phyloP scores from a whole-genome alignment of 2,797 vertebrate species.

The Coregonus sp. region DNA sequence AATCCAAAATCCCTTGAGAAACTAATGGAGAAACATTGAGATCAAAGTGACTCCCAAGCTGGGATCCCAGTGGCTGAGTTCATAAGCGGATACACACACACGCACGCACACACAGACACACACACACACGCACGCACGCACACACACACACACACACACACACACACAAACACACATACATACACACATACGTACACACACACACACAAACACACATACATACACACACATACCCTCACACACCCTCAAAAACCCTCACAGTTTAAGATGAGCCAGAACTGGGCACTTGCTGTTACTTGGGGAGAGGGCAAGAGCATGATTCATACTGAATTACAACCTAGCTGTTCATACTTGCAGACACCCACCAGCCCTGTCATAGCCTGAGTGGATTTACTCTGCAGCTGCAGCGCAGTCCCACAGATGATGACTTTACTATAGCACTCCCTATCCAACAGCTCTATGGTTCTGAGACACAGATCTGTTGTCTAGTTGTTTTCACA shows the following conservation, averaged over 20 bases:
- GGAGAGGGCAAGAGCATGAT: conserved; percentile 29
- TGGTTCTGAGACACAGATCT: conserved; percentile 20
- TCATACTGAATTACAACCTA: conserved; percentile 40
- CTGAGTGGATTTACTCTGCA: not conserved
- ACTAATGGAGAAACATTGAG: conserved; percentile 14
- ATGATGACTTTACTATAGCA: conserved; percentile 13
- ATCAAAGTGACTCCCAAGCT: conserved; percentile 15
- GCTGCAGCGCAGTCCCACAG: conserved; percentile 6
- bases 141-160: not conserved
- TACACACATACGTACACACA: not conserved
- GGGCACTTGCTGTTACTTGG: conserved; percentile 1
- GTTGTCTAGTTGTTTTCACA: conserved; percentile 7
- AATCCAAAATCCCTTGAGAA: not conserved
- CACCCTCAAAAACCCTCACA: not conserved
- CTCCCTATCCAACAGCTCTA: not conserved
- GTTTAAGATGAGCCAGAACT: not conserved
- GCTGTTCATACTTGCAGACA: conserved; percentile 51
- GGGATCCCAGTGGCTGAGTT: not conserved
- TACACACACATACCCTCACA: not conserved
- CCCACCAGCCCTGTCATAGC: conserved; percentile 40
- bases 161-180: not conserved
- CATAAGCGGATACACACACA: conserved; percentile 1
- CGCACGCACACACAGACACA: not conserved
- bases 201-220: not conserved
- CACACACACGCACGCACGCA: not conserved